phyloP scores from a whole-genome alignment of 2,888 invertebrate species.

The Drosophila bunnanda region DNA sequence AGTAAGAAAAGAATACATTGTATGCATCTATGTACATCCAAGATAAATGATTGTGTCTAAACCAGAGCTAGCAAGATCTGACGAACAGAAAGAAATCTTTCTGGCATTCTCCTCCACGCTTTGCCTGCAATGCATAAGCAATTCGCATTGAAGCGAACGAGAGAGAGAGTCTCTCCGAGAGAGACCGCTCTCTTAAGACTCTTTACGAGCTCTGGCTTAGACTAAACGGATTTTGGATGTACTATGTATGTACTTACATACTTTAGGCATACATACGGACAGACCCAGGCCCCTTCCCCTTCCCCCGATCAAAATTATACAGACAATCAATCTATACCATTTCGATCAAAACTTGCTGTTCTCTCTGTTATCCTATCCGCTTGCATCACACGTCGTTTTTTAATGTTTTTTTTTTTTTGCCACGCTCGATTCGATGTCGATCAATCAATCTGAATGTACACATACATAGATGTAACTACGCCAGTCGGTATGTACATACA shows the following conservation, averaged over 20 bases:
- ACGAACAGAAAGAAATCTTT: not conserved
- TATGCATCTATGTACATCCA: not conserved
- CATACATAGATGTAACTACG: conserved; percentile 33
- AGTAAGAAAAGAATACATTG: not conserved
- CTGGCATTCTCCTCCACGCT: not conserved
- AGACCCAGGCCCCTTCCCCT: not conserved
- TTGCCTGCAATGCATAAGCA: not conserved
- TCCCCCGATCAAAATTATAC: not conserved
- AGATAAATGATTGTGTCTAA: not conserved
- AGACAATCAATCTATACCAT: conserved; percentile 7
- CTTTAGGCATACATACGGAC: conserved; percentile 11
- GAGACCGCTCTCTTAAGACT: not conserved
- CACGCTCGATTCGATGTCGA: conserved; percentile 34
- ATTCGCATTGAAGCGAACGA: not conserved
- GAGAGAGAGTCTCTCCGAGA: not conserved
- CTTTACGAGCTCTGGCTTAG: not conserved
- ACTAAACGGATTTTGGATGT: not conserved
- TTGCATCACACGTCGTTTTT: conserved; percentile 37
- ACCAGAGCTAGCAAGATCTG: not conserved
- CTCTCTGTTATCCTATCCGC: conserved; percentile 36
- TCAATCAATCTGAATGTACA: conserved; percentile 31
- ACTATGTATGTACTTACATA: not conserved
- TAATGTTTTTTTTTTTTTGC: conserved; percentile 20
- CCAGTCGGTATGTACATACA: conserved; percentile 23
- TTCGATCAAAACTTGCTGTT: conserved; percentile 34